These are phyloP conservation scores for Cryptoblepharus egeriae DNA, from an alignment of 2,797 vertebrate genomes.

Conservation along the genomic window DNA sequence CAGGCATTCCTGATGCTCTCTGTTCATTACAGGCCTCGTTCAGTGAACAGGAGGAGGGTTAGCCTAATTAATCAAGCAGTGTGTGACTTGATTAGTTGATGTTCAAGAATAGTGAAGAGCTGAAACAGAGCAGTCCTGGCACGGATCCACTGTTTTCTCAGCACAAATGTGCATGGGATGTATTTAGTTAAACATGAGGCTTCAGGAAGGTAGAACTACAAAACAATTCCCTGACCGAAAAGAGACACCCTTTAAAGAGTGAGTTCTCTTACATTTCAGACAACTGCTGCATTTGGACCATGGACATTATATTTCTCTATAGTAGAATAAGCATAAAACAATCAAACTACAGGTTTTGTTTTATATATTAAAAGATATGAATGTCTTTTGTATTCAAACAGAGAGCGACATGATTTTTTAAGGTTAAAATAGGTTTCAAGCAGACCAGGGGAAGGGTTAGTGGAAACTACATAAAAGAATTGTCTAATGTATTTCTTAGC, in stretches of 20 bases:
- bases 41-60: slow-evolving; percentile 1
- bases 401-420: no score
- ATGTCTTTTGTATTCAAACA: no score
- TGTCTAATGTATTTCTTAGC: no score
- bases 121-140: slow-evolving; percentile 10
- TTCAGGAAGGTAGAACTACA: not conserved
- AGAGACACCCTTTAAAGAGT: no score
- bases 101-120: not conserved
- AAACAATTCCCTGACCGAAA: not conserved
- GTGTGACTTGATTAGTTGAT: not conserved
- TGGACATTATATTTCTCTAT: not conserved
- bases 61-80: not conserved
- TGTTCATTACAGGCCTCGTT: not conserved
- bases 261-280: no score
- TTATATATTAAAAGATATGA: not conserved
- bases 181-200: not conserved
- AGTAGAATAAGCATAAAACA: not conserved
- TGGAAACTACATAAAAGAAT: no score
- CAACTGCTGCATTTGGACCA: no score
- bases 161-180: slow-evolving; percentile 10
- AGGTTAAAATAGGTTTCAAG: no score
- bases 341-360: not conserved
- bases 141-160: not conserved
- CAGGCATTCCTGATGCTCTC: not conserved
- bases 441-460: no score